Evolutionary conservation across 1,140 invertebrate species (phyloP).

Genomic region (Bicyclus anynana): DNA sequence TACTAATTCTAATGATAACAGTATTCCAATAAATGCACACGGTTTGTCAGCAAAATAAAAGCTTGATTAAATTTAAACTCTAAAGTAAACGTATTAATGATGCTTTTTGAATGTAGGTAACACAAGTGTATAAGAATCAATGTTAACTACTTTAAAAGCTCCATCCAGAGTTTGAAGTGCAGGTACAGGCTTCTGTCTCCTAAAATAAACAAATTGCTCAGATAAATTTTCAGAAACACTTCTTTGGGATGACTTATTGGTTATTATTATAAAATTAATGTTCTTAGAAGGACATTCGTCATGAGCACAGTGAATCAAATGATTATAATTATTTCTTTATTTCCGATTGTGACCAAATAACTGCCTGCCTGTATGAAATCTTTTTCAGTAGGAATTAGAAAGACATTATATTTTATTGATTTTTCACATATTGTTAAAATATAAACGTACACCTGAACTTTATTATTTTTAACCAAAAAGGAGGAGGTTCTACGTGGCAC

Average conservation of each 20-base stretch:
- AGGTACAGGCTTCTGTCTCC: conserved; percentile 71
- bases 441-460: too few species aligned
- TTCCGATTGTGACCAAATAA: neutral
- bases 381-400: too few species aligned
- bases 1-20: neutral
- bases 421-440: too few species aligned
- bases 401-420: too few species aligned
- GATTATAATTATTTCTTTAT: neutral
- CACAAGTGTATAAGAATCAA: conserved; percentile 54
- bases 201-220: conserved; percentile 68
- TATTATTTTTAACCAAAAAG: too few species aligned
- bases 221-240: conserved; percentile 6
- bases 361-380: too few species aligned
- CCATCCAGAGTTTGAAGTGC: conserved; percentile 62
- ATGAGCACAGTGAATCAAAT: neutral
- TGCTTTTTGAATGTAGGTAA: conserved; percentile 21
- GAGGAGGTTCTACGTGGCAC: too few species aligned
- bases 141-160: conserved; percentile 66
- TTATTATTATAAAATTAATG: neutral
- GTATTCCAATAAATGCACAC: conserved; percentile 14
- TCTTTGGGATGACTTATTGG: conserved; percentile 4
- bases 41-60: conserved; percentile 31
- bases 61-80: conserved; percentile 14
- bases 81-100: neutral
- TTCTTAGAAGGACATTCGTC: conserved; percentile 1